These are phyloP conservation scores for Orestias chungarensis DNA, from an alignment of 2,797 vertebrate genomes.

Conservation along the genomic window DNA sequence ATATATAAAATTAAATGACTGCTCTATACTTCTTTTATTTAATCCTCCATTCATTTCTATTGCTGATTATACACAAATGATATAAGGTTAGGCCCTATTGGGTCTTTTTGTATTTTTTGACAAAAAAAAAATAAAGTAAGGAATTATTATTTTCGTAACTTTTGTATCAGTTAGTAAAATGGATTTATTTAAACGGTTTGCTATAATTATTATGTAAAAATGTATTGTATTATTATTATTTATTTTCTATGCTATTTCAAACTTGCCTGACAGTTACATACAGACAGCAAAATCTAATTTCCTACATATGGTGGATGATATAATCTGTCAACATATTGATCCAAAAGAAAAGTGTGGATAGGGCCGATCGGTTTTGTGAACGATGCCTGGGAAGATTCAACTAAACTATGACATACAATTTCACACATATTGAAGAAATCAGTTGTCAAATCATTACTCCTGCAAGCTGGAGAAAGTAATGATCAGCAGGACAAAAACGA, in stretches of 20 bases:
- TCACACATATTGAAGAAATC: neutral
- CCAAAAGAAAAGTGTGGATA: neutral
- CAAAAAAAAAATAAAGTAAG: no score
- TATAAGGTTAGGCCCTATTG: no score
- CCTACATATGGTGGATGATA: neutral
- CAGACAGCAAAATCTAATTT: neutral
- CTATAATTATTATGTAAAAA: neutral
- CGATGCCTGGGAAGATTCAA: neutral
- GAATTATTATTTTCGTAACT: no score
- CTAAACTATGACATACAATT: neutral
- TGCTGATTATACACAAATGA: neutral
- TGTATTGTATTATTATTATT: neutral
- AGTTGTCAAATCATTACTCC: neutral
- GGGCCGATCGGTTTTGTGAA: neutral
- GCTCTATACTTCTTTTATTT: neutral
- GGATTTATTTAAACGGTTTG: neutral
- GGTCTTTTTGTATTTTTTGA: no score
- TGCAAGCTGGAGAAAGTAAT: neutral
- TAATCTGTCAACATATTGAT: neutral
- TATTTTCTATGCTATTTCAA: neutral
- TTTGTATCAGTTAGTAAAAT: neutral
- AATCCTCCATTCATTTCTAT: neutral
- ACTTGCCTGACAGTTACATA: neutral
- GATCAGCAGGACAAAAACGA: neutral
- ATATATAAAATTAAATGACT: neutral